Base-by-base conservation (phyloP, 2,888 invertebrate species). In the Lepidonotus clava region DNA sequence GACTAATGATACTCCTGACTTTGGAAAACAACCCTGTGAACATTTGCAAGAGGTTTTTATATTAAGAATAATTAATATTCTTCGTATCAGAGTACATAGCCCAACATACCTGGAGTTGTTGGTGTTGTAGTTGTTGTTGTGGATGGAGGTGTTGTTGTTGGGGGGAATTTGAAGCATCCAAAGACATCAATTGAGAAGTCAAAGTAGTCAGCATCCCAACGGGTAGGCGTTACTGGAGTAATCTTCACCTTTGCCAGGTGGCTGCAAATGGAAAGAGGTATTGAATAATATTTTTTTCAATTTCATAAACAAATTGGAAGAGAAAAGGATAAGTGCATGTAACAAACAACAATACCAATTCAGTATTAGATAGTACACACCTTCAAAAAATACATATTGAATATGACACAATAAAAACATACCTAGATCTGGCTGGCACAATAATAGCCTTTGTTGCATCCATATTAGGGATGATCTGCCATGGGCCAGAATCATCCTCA, bases 151-250 rank as follows among this genome's bases (percentile, higher is more conserved):
- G 40, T 76, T 76, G 80, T 80, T 80, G 80, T 80, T 80, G 80
- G 80, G 24, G 80, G 80, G 46, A 80, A 41, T 41, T 28, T 46
- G 80, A 80, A 80, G 80, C 80, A 80, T n/a, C 80, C 80, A 24
- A 46, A 80, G 41, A 80, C 28, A 28, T 80, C 80, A n/a, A 80
- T 32, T 24, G 28, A 28, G 34, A 80, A 80, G 28, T 80, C 80
- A 46, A 80, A 80, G 80, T 46, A 80, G 21, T 80, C 46, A 18
- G 41, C 80, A 0, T 41, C 46, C 1, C 4, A 28, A 1, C 28
- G n/a, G 28, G 21, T 80, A 32, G 51, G 24, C 4, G 46, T 46
- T 1, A 80, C 80, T 80, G 80, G 80, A 8, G 80, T 80, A 28
- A 80, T 46, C 80, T 80, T 80, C 80, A 80, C 46, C 80, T 46